A percentile compares a stretch with the other conserved stretches of the same genome.
Conservation (phyloP, 2,113 vertebrate genomes). For the Chrysochloris asiatica region DNA sequence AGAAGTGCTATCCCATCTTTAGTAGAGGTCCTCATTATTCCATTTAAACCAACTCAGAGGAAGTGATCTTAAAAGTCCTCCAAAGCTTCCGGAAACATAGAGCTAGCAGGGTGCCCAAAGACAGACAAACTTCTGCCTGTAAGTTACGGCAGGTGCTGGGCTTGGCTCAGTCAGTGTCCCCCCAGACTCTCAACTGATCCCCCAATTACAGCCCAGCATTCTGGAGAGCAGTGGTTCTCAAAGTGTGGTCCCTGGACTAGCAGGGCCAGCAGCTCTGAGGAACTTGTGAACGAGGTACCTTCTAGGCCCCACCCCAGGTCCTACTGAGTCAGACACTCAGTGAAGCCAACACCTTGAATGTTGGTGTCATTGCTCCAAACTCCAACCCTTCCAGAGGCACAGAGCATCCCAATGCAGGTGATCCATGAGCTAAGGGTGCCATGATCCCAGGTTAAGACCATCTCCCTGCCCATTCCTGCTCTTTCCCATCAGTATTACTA, state of each 20-base stretch:
- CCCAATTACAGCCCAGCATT: background rate
- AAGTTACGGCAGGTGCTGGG: rapidly evolving
- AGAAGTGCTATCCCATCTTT: rapidly evolving
- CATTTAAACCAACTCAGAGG: background rate
- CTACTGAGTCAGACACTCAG: background rate
- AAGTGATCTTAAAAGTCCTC: background rate
- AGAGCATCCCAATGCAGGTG: no score
- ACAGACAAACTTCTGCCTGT: rapidly evolving
- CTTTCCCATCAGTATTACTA: background rate
- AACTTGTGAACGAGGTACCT: no score
- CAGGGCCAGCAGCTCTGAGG: rapidly evolving
- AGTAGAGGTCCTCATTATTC: background rate
- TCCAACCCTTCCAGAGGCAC: background rate
- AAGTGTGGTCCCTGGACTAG: background rate
- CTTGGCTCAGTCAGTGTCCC: rapidly evolving
- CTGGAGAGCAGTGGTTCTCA: background rate
- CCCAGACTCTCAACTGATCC: rapidly evolving
- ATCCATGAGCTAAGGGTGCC: no score
- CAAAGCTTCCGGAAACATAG: background rate
- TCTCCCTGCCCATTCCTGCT: background rate
- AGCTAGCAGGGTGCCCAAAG: background rate
- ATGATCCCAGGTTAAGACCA: no score
- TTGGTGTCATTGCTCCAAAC: background rate
- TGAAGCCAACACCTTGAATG: no score
- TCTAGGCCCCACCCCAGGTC: background rate